These are phyloP conservation scores for Drosophila suzukii DNA, from an alignment of 1,140 invertebrate species.

Conservation along the genomic window DNA sequence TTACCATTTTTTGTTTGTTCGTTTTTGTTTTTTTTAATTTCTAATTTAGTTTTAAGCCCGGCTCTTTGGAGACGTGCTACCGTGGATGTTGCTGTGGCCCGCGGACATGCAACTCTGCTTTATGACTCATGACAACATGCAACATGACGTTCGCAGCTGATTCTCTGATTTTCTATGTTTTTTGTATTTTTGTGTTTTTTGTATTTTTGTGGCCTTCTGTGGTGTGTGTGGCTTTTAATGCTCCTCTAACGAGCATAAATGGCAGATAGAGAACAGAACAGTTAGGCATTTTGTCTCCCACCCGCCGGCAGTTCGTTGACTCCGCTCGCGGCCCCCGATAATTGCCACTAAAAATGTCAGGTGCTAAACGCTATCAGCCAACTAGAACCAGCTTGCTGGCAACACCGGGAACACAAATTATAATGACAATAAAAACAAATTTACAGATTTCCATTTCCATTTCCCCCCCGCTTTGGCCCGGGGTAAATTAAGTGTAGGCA, in stretches of 20 bases:
- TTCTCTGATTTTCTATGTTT: conserved; percentile 35
- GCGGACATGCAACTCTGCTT: conserved; percentile 75
- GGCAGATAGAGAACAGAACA: conserved; percentile 45
- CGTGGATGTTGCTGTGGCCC: conserved; percentile 37
- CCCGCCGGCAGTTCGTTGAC: conserved; percentile 71
- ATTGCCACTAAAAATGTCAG: conserved; percentile 82
- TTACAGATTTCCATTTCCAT: conserved; percentile 80
- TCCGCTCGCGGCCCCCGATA: conserved; percentile 61
- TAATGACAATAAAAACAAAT: conserved; percentile 82
- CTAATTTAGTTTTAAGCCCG: conserved; percentile 73
- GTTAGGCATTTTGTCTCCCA: conserved; percentile 49
- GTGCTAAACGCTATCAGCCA: conserved; percentile 82
- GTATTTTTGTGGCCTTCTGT: neutral
- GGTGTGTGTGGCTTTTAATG: conserved; percentile 24
- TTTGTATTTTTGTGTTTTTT: neutral
- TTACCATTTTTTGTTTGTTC: conserved; percentile 7
- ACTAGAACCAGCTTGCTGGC: conserved; percentile 67
- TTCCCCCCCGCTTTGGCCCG: conserved; percentile 59
- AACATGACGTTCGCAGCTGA: conserved; percentile 60
- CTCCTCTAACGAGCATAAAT: conserved; percentile 49
- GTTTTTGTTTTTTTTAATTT: conserved; percentile 63
- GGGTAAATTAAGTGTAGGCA: conserved; percentile 75
- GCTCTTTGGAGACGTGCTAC: conserved; percentile 53
- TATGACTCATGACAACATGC: conserved; percentile 83
- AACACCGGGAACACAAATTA: conserved; percentile 57